Evolutionary conservation across 2,797 vertebrate genomes (phyloP), one percentile per base, ranked within the genome.

Genomic region (Coracias cyanogaster): DNA sequence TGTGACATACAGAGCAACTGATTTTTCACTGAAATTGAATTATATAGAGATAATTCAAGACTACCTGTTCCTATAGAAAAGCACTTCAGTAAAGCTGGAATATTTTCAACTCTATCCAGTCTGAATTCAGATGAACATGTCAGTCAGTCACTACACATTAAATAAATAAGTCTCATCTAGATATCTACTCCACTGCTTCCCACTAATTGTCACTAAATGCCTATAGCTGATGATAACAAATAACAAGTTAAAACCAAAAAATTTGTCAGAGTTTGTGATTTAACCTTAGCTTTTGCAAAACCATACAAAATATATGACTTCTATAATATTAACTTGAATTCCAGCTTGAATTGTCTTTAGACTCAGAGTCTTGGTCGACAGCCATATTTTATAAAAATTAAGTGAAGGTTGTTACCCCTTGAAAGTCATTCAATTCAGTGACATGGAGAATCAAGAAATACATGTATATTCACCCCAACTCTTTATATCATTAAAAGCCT

Each of bases 241-340:
- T 41, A n/a, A 24, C 0, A 1, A 54, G 8, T 26, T 65, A 39
- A 58, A 72, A 60, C 1, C 2, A 72, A 81, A 43, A 82, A 52
- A 21, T 12, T 9, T 65, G 13, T 39, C 16, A 67, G 86, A 3
- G 29, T 58, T 71, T 52, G 10, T 84, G 7, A 73, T 77, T 54
- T 55, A 26, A 51, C 3, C 5, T 31, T 24, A 86, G 39, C 6
- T 79, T 86, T 81, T 79, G 8, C 9, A 90, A 78, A 90, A 76
- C 2, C 1, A 1, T 62, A 60, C 4, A 3, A 67, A 70, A 86
- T 55, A 26, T 13, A 37, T 11, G 0, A 37, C 7, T 12, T 48
- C 20, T 67, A 18, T 39, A 64, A 64, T 22, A 41, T 29, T 62
- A 62, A 15, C 16, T 41, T 49, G 5, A 6, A 31, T 80, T 84